Base-by-base conservation (phyloP, 2,888 invertebrate species). In the Erebia palarica region DNA sequence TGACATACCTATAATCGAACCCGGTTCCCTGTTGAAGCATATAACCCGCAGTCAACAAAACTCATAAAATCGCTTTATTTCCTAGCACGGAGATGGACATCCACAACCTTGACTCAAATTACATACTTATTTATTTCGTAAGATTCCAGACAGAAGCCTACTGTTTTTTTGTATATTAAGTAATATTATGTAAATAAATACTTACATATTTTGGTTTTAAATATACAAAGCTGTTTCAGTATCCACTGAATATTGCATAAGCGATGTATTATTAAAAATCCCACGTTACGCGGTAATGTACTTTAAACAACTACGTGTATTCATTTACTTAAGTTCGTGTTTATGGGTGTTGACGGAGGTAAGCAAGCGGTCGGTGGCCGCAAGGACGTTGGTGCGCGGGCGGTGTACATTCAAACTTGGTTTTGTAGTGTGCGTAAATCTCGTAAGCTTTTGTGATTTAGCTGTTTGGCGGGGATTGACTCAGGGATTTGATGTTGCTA, bases 381-480 rank as follows among this genome's bases (percentile, higher is more conserved):
- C 92, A 93, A 93, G 92, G 92, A 92, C 92, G 92, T 92, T 88
- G 88, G 86, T 88, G 92, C 90, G 92, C 91, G 91, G 91, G 92
- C 88, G 91, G 88, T 85, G 84, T 79, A 81, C 84, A 81, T 86
- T 61, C 71, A 61, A 36, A 58, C 53, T 67, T 14, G 53, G 1
- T 47, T 13, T 11, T 47, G 47, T 61, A 77, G 80, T 81, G 77
- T 80, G 82, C 70, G 78, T 77, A 76, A 69, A 72, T 74, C 72
- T 75, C 59, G 68, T 73, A 71, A 73, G 75, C 73, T 73, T 75
- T 74, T 79, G 81, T 78, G 71, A 76, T 77, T 76, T 77, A 3
- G 27, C 27, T 3, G 81, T 84, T 82, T 81, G 81, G 79, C 76
- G 80, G 81, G 80, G 82, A 80, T 82, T 83, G 83, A 84, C 80